Evolutionary conservation across 2,113 vertebrate species (phyloP).

Genomic region (Amazona vittata): DNA sequence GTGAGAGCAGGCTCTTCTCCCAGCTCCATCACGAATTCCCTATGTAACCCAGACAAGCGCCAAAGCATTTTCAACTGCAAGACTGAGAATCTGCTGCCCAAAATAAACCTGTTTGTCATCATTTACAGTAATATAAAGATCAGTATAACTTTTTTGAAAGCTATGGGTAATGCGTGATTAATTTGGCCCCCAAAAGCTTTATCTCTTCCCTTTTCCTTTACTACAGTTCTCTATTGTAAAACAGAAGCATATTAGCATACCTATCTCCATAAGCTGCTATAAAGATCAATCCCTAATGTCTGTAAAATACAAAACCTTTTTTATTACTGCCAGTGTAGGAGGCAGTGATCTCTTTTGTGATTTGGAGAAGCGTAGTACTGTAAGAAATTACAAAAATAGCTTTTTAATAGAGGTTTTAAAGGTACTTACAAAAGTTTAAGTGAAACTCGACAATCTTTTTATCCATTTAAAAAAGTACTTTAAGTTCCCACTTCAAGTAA

Average conservation of each 20-base stretch:
- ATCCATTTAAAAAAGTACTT: slow-evolving; percentile 43
- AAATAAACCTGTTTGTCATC: neutral
- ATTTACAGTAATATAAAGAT: neutral
- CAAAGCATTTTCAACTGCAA: neutral
- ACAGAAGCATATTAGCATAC: neutral
- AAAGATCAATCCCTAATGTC: slow-evolving; percentile 55
- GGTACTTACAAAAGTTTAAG: slow-evolving; percentile 55
- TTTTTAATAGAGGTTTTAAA: slow-evolving; percentile 64
- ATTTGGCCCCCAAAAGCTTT: neutral
- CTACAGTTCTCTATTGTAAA: slow-evolving; percentile 35
- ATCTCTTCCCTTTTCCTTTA: neutral
- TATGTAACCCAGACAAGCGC: neutral
- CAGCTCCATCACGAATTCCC: neutral
- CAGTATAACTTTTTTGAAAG: neutral
- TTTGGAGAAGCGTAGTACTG: slow-evolving; percentile 41
- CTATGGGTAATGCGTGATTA: neutral
- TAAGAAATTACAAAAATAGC: slow-evolving; percentile 66
- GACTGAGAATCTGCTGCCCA: neutral
- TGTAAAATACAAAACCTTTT: slow-evolving; percentile 55
- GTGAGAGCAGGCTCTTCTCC: neutral
- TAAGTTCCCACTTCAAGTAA: slow-evolving; percentile 43
- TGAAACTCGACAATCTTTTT: slow-evolving; percentile 32
- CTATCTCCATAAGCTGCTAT: slow-evolving; percentile 11
- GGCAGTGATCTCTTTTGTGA: slow-evolving; percentile 64
- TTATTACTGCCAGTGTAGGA: slow-evolving; percentile 60